Evolutionary conservation across 1,140 invertebrate genomes (phyloP).

Genomic region (Drosophila pallidifrons): DNA sequence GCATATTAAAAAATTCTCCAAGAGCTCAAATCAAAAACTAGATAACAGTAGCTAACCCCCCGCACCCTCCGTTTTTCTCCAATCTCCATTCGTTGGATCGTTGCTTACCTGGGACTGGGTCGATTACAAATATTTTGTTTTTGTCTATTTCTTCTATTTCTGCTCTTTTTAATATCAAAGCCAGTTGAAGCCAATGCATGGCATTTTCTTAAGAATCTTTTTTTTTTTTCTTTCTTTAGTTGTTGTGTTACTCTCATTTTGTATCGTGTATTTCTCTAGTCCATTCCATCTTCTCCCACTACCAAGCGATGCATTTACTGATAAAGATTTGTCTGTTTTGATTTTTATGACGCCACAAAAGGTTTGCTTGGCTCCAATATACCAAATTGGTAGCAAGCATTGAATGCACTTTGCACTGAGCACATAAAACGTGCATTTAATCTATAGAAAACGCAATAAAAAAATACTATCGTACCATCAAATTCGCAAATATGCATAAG

Average conservation of each 20-base stretch:
- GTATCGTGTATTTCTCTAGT: slow-evolving; percentile 1
- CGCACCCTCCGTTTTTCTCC: neutral
- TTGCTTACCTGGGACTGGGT: slow-evolving; percentile 54
- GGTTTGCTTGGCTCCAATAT: slow-evolving; percentile 43
- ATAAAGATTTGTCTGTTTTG: slow-evolving; percentile 80
- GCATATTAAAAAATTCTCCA: slow-evolving; percentile 81
- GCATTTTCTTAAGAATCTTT: slow-evolving; percentile 25
- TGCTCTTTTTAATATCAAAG: slow-evolving; percentile 47
- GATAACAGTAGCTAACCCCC: slow-evolving; percentile 75
- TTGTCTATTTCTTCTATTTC: slow-evolving; percentile 38
- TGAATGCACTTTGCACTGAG: slow-evolving; percentile 28
- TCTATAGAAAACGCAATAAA: slow-evolving; percentile 63
- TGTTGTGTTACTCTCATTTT: slow-evolving; percentile 13
- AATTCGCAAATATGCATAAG: slow-evolving; percentile 58
- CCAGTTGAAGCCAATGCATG: slow-evolving; percentile 28
- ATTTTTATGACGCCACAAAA: slow-evolving; percentile 79
- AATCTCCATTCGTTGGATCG: neutral
- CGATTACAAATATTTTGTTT: slow-evolving; percentile 30
- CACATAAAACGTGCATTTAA: slow-evolving; percentile 66
- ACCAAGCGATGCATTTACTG: slow-evolving; percentile 62
- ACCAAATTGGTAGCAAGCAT: slow-evolving; percentile 43
- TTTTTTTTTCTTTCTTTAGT: neutral
- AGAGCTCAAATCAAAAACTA: slow-evolving; percentile 72
- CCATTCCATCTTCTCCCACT: slow-evolving; percentile 15
- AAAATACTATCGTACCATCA: slow-evolving; percentile 46